Evolutionary conservation across 2,113 vertebrate species (phyloP).

Genomic region (Rhea pennata): DNA sequence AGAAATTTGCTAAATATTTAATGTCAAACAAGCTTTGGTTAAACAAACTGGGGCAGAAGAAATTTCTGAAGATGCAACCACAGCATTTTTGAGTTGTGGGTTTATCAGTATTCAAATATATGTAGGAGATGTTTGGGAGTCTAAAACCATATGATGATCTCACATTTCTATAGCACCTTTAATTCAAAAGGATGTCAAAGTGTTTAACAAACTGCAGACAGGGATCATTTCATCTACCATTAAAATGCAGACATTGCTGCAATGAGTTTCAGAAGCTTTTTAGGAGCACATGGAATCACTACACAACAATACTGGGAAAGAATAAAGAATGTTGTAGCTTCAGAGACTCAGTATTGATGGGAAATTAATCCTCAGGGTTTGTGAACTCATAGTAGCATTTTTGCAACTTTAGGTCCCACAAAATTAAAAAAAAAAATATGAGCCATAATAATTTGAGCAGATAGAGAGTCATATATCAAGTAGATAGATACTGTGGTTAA

Average conservation of each 20-base stretch:
- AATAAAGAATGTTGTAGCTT: background rate
- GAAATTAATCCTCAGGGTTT: slow-evolving; percentile 19
- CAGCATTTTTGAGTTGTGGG: slow-evolving; percentile 7
- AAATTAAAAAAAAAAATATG: slow-evolving; percentile 3
- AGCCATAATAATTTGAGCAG: background rate
- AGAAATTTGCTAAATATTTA: slow-evolving; percentile 76
- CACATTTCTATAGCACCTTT: background rate
- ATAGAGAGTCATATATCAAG: background rate
- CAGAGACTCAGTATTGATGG: background rate
- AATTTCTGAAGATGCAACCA: slow-evolving; percentile 52
- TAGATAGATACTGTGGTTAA: background rate
- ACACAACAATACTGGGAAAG: background rate
- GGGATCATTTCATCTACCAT: background rate
- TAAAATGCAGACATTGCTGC: background rate
- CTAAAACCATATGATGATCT: slow-evolving; percentile 4
- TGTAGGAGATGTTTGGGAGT: slow-evolving; percentile 9
- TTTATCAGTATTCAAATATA: slow-evolving; percentile 61
- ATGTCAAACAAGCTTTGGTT: slow-evolving; percentile 66
- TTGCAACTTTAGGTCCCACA: background rate
- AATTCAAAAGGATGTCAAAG: slow-evolving; percentile 16
- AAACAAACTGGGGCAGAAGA: slow-evolving; percentile 63
- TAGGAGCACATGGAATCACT: background rate
- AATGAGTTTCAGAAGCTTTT: background rate
- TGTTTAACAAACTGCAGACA: slow-evolving; percentile 8
- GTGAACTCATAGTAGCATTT: background rate